Base-by-base conservation (phyloP, 2,797 vertebrate species). In the Lutjanus argentimaculatus region DNA sequence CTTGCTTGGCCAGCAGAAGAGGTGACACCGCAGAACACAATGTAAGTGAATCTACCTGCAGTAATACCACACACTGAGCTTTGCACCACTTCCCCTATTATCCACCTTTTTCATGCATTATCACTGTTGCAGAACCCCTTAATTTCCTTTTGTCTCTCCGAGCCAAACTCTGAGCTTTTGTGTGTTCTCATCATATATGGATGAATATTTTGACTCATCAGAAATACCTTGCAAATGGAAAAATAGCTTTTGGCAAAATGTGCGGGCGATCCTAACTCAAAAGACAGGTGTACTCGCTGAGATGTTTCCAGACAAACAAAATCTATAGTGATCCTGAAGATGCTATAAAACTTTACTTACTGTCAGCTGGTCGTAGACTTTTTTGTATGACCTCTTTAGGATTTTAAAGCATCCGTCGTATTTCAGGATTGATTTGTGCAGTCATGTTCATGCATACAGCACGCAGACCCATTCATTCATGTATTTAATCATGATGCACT, bases 221-320 rank as follows among this genome's bases (percentile, higher is more conserved):
- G n/a, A 62, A 62, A 68, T 43, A 67, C 3, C 36, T 67, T 55
- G 58, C 77, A 79, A 80, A 87, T 67, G 25, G 53, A 74, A 83
- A 79, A 80, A 66, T 45, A 8, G 10, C 22, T 75, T 85, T 64
- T 83, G 81, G 79, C 63, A 69, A 43, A 30, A 11, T 4, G 13
- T 19, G 36, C 43, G 5, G 56, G 12, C 21, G 9, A 3, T 56
- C 10, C 43, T 81, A 86, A 88, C 53, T 82, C 12, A 68, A 78
- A 83, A 88, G 66, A 86, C 87, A 89, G 86, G 89, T 88, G 87
- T 49, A 58, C 55, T 48, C 11, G 15, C 63, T 53, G 52, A 65
- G 67, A 79, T 22, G 67, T 76, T 84, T 82, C 81, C 70, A 73
- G 69, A 72, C 61, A 74, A 73, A 75, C 59, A 70, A 77, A 79